Percentiles rank a stretch among this genome's conserved stretches.
Conservation (phyloP, 2,888 invertebrate genomes). For the Acronicta psi region DNA sequence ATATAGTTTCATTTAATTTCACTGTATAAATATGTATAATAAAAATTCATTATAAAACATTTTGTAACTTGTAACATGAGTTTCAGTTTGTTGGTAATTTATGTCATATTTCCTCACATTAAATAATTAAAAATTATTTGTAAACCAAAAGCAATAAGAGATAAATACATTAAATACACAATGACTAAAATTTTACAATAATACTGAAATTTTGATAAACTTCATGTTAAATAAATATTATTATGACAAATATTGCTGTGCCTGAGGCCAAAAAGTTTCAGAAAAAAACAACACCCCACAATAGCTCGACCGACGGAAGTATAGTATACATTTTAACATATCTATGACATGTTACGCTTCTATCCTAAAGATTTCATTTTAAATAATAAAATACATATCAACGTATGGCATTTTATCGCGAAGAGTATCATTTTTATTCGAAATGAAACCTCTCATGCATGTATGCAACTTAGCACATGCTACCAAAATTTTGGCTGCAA, state of each 20-base stretch:
- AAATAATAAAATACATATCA: background rate
- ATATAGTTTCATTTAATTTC: constrained; percentile 41
- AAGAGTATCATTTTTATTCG: too few relatives aligned
- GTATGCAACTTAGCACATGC: constrained; percentile 14
- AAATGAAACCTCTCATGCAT: too few relatives aligned
- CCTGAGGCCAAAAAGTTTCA: constrained; percentile 2
- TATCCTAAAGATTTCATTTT: background rate
- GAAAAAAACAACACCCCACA: background rate
- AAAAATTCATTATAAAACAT: constrained; percentile 42
- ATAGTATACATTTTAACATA: too few relatives aligned
- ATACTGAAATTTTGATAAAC: constrained; percentile 64
- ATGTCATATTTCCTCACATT: constrained; percentile 49
- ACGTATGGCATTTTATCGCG: background rate
- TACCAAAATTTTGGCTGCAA: constrained; percentile 49
- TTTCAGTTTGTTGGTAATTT: constrained; percentile 38
- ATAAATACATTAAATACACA: constrained; percentile 73
- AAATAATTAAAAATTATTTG: constrained; percentile 50
- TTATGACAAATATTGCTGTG: constrained; percentile 32
- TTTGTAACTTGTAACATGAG: constrained; percentile 25
- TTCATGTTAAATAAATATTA: constrained; percentile 30
- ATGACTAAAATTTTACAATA: constrained; percentile 80
- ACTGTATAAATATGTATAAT: constrained; percentile 49
- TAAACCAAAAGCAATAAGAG: constrained; percentile 59
- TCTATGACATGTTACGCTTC: background rate
- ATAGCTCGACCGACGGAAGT: background rate